Percentiles rank a stretch among this genome's conserved stretches.
These are phyloP conservation scores for Lasioglossum pauxillum DNA, from an alignment of 2,888 invertebrate genomes.

Conservation along the genomic window DNA sequence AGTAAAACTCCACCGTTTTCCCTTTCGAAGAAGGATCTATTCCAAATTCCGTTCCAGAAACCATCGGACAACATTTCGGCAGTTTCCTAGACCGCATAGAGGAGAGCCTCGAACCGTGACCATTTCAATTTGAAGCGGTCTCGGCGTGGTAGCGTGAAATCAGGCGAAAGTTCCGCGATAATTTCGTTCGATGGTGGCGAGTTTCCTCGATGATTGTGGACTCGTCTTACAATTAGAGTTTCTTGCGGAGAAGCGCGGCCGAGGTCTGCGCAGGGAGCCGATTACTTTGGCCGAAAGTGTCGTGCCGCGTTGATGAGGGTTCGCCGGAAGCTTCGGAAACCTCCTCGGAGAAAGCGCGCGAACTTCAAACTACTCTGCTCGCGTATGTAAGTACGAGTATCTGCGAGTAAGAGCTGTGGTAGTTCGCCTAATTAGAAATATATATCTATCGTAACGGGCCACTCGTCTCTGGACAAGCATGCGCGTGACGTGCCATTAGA, in stretches of 20 bases:
- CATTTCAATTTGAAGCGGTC: not conserved
- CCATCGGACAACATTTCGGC: not conserved
- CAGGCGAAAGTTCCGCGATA: not conserved
- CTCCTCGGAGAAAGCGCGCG: conserved; percentile 11
- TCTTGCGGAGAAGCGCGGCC: not conserved
- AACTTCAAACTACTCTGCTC: not conserved
- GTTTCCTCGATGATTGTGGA: conserved; percentile 11
- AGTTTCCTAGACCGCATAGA: not conserved
- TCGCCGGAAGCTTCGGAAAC: conserved; percentile 2
- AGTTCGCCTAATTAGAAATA: conserved; percentile 53
- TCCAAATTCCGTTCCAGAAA: not conserved
- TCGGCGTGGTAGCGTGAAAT: not conserved
- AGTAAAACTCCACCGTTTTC: not conserved
- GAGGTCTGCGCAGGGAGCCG: not conserved
- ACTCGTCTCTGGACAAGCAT: conserved; percentile 48
- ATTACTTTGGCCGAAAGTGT: conserved; percentile 33
- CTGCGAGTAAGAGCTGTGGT: not conserved
- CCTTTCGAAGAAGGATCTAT: not conserved
- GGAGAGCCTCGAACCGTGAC: not conserved
- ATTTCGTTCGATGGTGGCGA: not conserved
- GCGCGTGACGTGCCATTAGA: conserved; percentile 64
- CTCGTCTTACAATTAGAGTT: conserved; percentile 23
- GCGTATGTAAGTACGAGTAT: not conserved
- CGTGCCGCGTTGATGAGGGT: conserved; percentile 37
- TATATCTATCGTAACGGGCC: conserved; percentile 55